These are phyloP conservation scores for Slavum lentiscoides DNA, from an alignment of 2,888 invertebrate genomes.

Conservation along the genomic window DNA sequence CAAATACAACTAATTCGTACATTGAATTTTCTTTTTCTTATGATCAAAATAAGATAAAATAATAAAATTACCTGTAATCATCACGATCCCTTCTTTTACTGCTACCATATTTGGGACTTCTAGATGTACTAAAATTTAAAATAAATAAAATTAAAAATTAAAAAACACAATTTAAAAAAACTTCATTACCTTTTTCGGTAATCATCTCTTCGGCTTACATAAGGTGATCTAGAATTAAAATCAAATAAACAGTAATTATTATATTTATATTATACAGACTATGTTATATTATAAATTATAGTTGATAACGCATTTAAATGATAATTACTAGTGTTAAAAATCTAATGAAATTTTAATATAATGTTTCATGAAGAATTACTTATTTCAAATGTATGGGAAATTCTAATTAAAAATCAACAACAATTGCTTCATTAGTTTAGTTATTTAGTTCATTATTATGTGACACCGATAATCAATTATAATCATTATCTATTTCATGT, in stretches of 20 bases:
- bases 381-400: too few species aligned
- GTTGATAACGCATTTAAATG: not conserved
- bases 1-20: not conserved
- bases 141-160: not conserved
- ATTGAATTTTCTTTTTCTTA: too few species aligned
- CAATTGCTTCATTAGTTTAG: too few species aligned
- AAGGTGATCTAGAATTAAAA: conserved; percentile 36
- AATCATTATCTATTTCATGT: too few species aligned
- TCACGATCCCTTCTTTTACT: conserved; percentile 43
- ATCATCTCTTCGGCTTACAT: conserved; percentile 56
- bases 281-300: not conserved
- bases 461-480: too few species aligned
- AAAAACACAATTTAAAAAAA: not conserved
- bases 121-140: conserved; percentile 31
- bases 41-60: not conserved
- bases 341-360: too few species aligned
- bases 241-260: not conserved
- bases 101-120: conserved; percentile 40
- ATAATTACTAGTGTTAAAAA: too few species aligned
- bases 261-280: too few species aligned
- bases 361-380: too few species aligned
- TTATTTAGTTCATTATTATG: too few species aligned
- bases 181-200: conserved; percentile 55
- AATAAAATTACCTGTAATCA: conserved; percentile 46
- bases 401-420: too few species aligned